Conservation (phyloP, 2,888 invertebrate species). For the Spatulosminthurus flaviceps region DNA sequence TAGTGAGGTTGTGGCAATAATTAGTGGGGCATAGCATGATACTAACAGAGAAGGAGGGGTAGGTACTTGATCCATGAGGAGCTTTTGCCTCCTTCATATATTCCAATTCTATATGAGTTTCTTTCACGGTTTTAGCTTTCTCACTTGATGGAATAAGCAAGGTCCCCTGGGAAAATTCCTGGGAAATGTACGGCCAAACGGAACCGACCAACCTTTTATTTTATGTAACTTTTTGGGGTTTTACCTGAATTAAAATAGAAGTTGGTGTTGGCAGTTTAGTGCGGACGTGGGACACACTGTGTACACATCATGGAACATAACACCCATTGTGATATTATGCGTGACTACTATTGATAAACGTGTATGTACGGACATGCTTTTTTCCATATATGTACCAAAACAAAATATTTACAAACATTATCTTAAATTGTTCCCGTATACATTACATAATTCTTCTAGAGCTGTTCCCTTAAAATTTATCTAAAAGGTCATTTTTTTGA, state of each 20-base stretch:
- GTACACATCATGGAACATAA: not conserved
- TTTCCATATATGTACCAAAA: too few relatives aligned
- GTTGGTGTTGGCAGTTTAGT: too few relatives aligned
- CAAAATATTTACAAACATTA: too few relatives aligned
- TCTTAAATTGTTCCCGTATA: too few relatives aligned
- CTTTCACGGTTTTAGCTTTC: conserved; percentile 7
- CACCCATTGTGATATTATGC: too few relatives aligned
- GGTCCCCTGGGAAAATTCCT: conserved; percentile 40
- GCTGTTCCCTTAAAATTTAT: not conserved
- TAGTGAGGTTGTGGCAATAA: conserved; percentile 21
- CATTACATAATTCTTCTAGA: not conserved
- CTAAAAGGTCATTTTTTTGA: not conserved
- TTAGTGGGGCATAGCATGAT: conserved; percentile 41
- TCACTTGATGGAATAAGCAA: conserved; percentile 1
- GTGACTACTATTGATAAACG: too few relatives aligned
- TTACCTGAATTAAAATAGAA: conserved; percentile 6
- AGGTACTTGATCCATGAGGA: not conserved
- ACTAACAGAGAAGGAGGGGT: conserved; percentile 2
- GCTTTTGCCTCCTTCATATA: not conserved
- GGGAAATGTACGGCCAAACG: conserved; percentile 35
- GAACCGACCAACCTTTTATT: conserved; percentile 18
- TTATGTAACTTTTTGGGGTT: conserved; percentile 24
- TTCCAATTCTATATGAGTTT: not conserved
- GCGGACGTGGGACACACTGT: conserved; percentile 8
- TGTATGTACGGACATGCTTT: too few relatives aligned